Evolutionary conservation across 1,140 invertebrate species (phyloP).

Genomic region (Caenorhabditis latens): DNA sequence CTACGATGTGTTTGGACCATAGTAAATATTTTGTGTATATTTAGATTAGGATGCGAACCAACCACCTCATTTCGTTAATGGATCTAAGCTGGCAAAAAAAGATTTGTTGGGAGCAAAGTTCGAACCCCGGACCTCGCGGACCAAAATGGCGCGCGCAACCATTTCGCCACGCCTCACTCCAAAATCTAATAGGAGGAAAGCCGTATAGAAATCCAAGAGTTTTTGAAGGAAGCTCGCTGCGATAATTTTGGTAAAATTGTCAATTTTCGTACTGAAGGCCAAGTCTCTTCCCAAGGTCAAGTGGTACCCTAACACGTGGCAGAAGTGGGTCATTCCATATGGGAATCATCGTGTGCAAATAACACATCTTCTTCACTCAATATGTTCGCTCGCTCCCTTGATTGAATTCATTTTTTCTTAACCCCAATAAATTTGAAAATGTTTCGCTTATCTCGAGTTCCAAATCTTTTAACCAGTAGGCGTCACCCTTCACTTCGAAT

Average conservation of each 20-base stretch:
- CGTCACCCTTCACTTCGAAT: conserved; percentile 16
- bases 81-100: neutral
- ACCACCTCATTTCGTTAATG: conserved; percentile 36
- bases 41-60: neutral
- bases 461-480: conserved; percentile 46
- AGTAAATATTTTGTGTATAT: conserved; percentile 43
- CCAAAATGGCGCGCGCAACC: too few relatives aligned
- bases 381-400: neutral
- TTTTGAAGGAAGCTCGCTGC: too few relatives aligned
- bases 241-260: too few relatives aligned
- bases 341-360: neutral
- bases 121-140: too few relatives aligned
- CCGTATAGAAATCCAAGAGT: too few relatives aligned
- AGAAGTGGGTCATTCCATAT: conserved; percentile 43
- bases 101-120: too few relatives aligned
- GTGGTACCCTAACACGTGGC: conserved; percentile 49
- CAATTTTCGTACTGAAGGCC: too few relatives aligned
- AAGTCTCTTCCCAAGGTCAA: neutral
- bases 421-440: conserved; percentile 28
- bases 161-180: too few relatives aligned
- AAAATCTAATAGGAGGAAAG: too few relatives aligned
- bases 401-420: neutral
- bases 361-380: neutral
- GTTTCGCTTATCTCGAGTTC: conserved; percentile 1
- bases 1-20: conserved; percentile 36